A percentile compares a stretch with the other conserved stretches of the same genome.
Evolutionary conservation across 2,113 vertebrate species (phyloP).

Genomic region (Excalfactoria chinensis): DNA sequence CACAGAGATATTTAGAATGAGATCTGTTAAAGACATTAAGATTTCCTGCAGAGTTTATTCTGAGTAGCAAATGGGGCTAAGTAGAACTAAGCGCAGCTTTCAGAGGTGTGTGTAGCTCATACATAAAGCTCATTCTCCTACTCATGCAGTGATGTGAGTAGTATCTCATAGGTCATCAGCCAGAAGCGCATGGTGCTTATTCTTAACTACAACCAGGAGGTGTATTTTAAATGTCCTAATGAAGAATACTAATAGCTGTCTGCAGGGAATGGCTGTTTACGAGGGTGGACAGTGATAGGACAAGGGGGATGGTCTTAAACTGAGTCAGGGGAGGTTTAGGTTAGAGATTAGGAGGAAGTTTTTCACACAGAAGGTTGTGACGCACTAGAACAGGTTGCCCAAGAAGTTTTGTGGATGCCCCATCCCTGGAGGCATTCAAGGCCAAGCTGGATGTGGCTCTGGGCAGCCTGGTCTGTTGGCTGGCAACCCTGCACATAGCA

Average conservation of each 20-base stretch:
- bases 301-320: no score
- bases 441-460: no score
- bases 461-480: no score
- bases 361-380: no score
- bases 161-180: neutral
- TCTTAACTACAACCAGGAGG: neutral
- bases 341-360: no score
- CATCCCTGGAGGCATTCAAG: no score
- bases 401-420: no score
- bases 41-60: neutral
- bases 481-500: no score
- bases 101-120: neutral
- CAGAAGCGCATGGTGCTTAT: neutral
- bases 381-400: no score
- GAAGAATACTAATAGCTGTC: neutral
- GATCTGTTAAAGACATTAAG: neutral
- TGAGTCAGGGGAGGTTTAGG: no score
- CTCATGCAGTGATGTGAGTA: neutral
- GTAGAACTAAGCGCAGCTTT: neutral
- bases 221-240: neutral
- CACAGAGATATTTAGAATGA: neutral
- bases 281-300: no score
- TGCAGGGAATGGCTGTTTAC: accelerated
- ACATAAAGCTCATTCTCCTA: neutral
- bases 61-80: neutral